Percentiles rank a stretch among this genome's conserved stretches.
These are phyloP conservation scores for Rattus norvegicus DNA, from an alignment of 2,113 vertebrate species.

Conservation along the genomic window GRCr8 NC_086027.1:19576001-19576500, in stretches of 20 bases:
- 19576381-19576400: too few species aligned
- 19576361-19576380: background rate
- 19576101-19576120: background rate
- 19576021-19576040: background rate
- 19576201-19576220: background rate
- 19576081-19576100: background rate
- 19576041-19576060: background rate
- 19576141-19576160: constrained; percentile 23
- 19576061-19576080: too few species aligned
- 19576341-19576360: background rate
- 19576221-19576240: background rate
- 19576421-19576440: background rate
- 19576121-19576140: background rate
- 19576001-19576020: background rate
- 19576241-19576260: background rate
- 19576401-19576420: rapidly evolving
- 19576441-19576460: background rate
- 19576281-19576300: background rate
- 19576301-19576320: background rate
- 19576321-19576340: background rate
- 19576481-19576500: background rate
- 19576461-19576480: too few species aligned
- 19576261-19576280: background rate
- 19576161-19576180: background rate
- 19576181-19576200: background rate